phyloP scores from a whole-genome alignment of 1,140 invertebrate species.

The Panulirus ornatus region DNA sequence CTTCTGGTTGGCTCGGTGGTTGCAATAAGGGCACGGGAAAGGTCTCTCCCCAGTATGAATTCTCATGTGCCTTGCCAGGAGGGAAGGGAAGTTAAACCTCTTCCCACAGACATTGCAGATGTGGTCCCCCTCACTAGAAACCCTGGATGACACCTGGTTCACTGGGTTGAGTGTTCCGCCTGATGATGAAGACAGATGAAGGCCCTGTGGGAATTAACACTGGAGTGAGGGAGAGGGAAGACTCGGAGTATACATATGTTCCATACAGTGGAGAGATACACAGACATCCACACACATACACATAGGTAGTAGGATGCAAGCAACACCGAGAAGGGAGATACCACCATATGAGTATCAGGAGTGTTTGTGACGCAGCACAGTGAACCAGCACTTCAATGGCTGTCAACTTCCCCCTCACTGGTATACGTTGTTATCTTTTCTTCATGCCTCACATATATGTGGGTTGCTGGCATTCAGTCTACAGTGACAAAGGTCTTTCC shows the following conservation, averaged over 20 bases:
- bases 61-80: constrained; percentile 76
- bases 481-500: too few relatives aligned
- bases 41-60: constrained; percentile 80
- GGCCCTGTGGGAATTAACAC: constrained; percentile 34
- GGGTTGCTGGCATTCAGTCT: too few relatives aligned
- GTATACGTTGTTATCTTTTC: too few relatives aligned
- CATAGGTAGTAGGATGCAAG: too few relatives aligned
- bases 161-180: not conserved
- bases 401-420: too few relatives aligned
- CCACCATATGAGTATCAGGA: too few relatives aligned
- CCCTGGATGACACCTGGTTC: constrained; percentile 14
- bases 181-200: not conserved
- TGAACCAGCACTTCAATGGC: too few relatives aligned
- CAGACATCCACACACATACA: too few relatives aligned
- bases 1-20: constrained; percentile 75
- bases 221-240: constrained; percentile 17
- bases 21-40: constrained; percentile 80
- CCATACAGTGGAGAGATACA: too few relatives aligned
- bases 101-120: constrained; percentile 76
- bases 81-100: constrained; percentile 75
- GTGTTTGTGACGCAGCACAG: too few relatives aligned
- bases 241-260: not conserved
- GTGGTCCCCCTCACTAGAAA: constrained; percentile 56
- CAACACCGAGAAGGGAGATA: too few relatives aligned
- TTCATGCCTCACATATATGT: too few relatives aligned